Percentiles rank a stretch among this genome's conserved stretches.
Evolutionary conservation across 2,888 invertebrate species (phyloP).

Genomic region (Agrypnus murinus): DNA sequence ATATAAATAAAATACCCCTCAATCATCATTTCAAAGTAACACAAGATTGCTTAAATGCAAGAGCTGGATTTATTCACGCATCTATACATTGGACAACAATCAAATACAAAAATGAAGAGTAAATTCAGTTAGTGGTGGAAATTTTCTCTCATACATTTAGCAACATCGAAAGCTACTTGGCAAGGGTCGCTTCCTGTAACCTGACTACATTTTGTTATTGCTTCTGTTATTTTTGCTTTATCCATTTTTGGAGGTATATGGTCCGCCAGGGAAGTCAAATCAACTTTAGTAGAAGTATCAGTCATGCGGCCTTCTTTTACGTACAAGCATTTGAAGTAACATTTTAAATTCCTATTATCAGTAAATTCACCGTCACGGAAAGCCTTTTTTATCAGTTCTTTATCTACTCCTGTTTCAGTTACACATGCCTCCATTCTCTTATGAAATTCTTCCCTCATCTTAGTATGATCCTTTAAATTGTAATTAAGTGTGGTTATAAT

Average conservation of each 20-base stretch:
- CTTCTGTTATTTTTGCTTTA: neutral
- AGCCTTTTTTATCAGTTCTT: slow-evolving; percentile 57
- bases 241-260: neutral
- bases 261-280: neutral
- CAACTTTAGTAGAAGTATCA: slow-evolving; percentile 4
- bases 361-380: neutral
- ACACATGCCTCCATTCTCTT: slow-evolving; percentile 59
- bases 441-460: no score
- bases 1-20: no score
- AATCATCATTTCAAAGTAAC: no score
- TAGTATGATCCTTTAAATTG: no score
- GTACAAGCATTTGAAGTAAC: slow-evolving; percentile 31
- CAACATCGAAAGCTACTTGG: slow-evolving; percentile 25
- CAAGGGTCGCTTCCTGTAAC: slow-evolving; percentile 19
- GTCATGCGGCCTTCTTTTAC: neutral
- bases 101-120: no score
- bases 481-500: no score
- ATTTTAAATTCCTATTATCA: slow-evolving; percentile 23
- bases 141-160: slow-evolving; percentile 24
- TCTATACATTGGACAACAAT: no score
- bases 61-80: no score
- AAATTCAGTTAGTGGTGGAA: no score
- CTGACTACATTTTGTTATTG: slow-evolving; percentile 7
- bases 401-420: slow-evolving; percentile 62
- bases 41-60: no score